These are phyloP conservation scores for Drosophila paulistorum DNA, from an alignment of 1,140 invertebrate species.

Conservation along the genomic window DNA sequence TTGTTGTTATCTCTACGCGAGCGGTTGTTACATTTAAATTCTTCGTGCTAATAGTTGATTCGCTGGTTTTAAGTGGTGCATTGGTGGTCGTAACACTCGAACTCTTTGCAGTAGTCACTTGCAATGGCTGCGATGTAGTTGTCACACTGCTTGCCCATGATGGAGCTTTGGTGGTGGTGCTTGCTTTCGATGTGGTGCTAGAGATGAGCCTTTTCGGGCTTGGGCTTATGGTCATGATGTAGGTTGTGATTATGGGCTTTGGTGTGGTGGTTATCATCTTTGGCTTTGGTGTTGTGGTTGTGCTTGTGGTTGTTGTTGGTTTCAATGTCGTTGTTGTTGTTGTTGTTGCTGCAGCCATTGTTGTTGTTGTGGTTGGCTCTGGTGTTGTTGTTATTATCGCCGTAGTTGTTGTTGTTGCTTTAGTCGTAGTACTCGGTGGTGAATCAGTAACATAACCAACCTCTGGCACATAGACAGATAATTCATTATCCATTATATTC, in stretches of 20 bases:
- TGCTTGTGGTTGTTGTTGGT: background rate
- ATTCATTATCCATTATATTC: slow-evolving; percentile 50
- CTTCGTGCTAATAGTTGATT: background rate
- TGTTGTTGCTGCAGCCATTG: background rate
- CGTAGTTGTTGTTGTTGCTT: background rate
- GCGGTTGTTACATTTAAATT: background rate
- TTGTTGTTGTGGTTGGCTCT: background rate
- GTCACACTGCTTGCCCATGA: background rate
- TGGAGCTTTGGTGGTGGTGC: background rate
- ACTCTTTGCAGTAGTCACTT: too few relatives aligned
- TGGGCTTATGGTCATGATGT: too few relatives aligned
- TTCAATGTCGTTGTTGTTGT: background rate
- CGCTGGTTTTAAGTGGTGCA: background rate
- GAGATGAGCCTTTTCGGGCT: too few relatives aligned
- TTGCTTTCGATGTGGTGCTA: too few relatives aligned
- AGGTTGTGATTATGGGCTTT: background rate
- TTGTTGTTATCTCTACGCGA: background rate
- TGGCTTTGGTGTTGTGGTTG: background rate
- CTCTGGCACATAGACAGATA: slow-evolving; percentile 58
- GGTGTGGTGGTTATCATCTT: background rate
- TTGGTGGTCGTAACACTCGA: too few relatives aligned
- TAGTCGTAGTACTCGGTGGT: slow-evolving; percentile 22
- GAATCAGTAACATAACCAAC: slow-evolving; percentile 57
- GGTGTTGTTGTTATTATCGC: background rate
- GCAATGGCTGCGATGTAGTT: background rate